Conservation (phyloP, 2,888 invertebrate genomes). For the Archips xylosteana region DNA sequence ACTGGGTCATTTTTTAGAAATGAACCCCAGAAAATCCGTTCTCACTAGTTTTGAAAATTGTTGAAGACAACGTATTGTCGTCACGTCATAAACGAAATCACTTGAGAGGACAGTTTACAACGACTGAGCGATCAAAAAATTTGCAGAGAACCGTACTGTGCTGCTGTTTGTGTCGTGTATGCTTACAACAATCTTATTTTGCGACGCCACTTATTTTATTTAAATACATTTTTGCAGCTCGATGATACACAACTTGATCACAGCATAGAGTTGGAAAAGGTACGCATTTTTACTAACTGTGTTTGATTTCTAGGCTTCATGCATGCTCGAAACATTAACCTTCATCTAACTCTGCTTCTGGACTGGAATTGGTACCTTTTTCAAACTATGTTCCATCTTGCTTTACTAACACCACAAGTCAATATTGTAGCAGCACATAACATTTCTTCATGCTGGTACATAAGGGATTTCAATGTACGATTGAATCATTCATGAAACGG, state of each 20-base stretch:
- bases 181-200: conserved; percentile 46
- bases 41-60: background rate
- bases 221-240: conserved; percentile 85
- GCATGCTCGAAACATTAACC: conserved; percentile 57
- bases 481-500: background rate
- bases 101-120: background rate
- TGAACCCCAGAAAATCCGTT: background rate
- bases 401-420: conserved; percentile 25
- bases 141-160: background rate
- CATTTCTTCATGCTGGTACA: background rate
- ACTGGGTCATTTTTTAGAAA: background rate
- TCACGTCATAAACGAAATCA: background rate
- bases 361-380: conserved; percentile 69
- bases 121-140: background rate
- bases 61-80: background rate
- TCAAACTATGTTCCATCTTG: conserved; percentile 66
- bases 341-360: conserved; percentile 49
- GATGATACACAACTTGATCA: conserved; percentile 83
- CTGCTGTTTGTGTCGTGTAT: background rate
- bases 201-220: conserved; percentile 68
- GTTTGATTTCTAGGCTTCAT: conserved; percentile 64
- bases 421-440: background rate
- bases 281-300: conserved; percentile 80
- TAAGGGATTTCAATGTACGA: background rate
- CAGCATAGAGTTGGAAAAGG: conserved; percentile 86